Conservation (phyloP, 2,888 invertebrate genomes). For the Frankliniella intonsa region DNA sequence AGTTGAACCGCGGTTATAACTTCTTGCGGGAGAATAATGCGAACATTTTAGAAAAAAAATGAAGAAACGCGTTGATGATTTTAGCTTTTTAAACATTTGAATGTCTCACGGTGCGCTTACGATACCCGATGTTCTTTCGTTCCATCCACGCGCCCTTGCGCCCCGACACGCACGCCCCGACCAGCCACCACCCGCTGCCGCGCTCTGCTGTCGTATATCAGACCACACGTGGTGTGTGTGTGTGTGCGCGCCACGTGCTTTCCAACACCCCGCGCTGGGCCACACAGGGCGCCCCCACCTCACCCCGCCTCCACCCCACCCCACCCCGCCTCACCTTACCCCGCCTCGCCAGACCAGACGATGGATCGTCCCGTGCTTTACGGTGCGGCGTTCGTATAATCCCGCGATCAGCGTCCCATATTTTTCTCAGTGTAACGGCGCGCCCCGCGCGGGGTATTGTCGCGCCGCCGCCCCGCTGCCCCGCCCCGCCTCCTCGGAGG, state of each 20-base stretch:
- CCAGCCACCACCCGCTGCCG: neutral
- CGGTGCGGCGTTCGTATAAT: neutral
- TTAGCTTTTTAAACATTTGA: too few species aligned
- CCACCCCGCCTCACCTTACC: neutral
- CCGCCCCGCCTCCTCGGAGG: too few species aligned
- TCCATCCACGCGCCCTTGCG: too few species aligned
- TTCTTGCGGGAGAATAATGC: too few species aligned
- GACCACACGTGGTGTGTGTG: neutral
- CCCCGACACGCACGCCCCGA: neutral
- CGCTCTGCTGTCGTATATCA: neutral
- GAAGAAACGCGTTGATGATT: too few species aligned
- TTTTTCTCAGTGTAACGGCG: neutral
- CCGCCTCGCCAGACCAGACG: neutral
- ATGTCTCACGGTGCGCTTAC: too few species aligned
- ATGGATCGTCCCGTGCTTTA: constrained; percentile 1
- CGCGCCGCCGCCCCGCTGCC: too few species aligned
- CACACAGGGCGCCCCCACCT: neutral
- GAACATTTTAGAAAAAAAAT: too few species aligned
- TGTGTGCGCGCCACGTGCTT: too few species aligned
- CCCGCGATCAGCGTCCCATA: constrained; percentile 6
- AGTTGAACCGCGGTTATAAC: too few species aligned
- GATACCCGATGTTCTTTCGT: too few species aligned
- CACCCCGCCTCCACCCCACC: neutral
- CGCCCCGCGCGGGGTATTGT: too few species aligned
- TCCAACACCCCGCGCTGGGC: neutral